Evolutionary conservation across 2,113 vertebrate species (phyloP), one percentile per base, ranked within the genome.

Genomic region (Lutjanus erythropterus): DNA sequence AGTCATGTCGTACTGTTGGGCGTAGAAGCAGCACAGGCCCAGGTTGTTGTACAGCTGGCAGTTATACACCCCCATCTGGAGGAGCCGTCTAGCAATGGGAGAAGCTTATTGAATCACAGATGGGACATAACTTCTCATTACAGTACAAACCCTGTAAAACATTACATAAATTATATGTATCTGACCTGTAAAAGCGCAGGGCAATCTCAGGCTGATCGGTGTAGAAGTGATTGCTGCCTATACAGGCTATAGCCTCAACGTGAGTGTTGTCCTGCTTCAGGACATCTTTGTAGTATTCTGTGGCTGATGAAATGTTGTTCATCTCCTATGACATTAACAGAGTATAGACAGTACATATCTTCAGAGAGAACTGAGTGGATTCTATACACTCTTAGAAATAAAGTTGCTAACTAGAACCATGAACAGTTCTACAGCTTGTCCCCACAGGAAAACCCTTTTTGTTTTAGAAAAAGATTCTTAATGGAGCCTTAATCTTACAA

Each of bases 41-140:
- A 99, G 94, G 89, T 99, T 99, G 95, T 99, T 99, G 80, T 98
- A 98, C 73, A 99, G 96, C 68, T 98, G 97, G 91, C 97, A 98
- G 92, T 97, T 99, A 85, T 98, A 98, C 69, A 99, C 96, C 27
- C 98, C 98, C 97, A 99, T 99, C 94, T 99, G 97, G 79, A 99
- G 94, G 46, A 99, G 95, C 18, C 97, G 97, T 77, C 98, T 99
- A 84, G 41, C 18, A 83, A 25, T 56, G 7, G 27, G 33, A 72
- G n/a, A 85, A 52, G 41, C 25, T 33, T n/a, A 62, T 44, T n/a
- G 9, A 80, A 74, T 64, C 37, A 68, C 53, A 61, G 68, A 68
- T 77, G 47, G 25, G 35, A 49, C 29, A 44, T 16, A 53, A 47
- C 23, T 46, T 31, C 35, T 66, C 55, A 70, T 71, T 33, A n/a